Evolutionary conservation across 2,888 invertebrate species (phyloP).

Genomic region (Tanaodytes sp.): DNA sequence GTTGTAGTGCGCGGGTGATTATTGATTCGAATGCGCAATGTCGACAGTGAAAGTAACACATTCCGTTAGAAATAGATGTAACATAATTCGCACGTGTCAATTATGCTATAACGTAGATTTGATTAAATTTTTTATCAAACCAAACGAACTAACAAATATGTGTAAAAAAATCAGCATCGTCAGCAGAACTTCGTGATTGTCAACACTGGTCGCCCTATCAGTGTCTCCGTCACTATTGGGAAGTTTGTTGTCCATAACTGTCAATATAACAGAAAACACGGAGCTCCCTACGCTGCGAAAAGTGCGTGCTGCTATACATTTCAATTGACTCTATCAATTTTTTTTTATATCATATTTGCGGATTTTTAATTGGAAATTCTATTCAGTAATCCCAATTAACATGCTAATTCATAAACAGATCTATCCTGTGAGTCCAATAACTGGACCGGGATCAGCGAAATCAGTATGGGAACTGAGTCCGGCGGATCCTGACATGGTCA

Average conservation of each 20-base stretch:
- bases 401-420: too few species aligned
- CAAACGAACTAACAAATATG: conserved; percentile 1
- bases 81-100: conserved; percentile 41
- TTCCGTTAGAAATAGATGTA: conserved; percentile 41
- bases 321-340: too few species aligned
- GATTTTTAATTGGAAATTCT: too few species aligned
- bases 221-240: neutral
- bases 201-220: too few species aligned
- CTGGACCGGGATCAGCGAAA: conserved; percentile 91
- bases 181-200: conserved; percentile 11
- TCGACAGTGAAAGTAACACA: conserved; percentile 49
- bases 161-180: conserved; percentile 20
- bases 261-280: conserved; percentile 67
- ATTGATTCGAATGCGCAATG: conserved; percentile 71
- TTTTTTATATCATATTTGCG: too few species aligned
- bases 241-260: conserved; percentile 58
- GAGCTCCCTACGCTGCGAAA: conserved; percentile 72
- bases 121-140: conserved; percentile 17
- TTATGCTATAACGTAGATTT: conserved; percentile 17
- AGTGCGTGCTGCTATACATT: too few species aligned
- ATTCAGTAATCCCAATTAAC: too few species aligned
- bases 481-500: conserved; percentile 72
- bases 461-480: conserved; percentile 87
- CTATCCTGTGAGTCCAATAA: conserved; percentile 71
- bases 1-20: conserved; percentile 58